Evolutionary conservation across 2,113 vertebrate genomes (phyloP), one percentile per base, ranked within the genome.

Genomic region (Phainopepla nitens): DNA sequence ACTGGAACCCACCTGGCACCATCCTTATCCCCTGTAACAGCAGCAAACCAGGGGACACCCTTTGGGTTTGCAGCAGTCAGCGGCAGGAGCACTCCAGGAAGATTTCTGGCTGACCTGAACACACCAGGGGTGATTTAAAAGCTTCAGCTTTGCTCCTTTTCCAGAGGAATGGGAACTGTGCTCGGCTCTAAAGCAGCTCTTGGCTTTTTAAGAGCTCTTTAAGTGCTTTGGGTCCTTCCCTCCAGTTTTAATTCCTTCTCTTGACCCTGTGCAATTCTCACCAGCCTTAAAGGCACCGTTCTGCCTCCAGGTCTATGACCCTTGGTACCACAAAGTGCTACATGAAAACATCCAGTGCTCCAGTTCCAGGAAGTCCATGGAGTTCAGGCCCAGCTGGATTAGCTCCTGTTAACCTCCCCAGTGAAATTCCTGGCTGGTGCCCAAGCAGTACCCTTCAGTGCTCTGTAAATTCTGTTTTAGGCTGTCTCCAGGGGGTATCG

Each of bases 201-300:
- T 10, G 13, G n/a, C 49, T 80, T 68, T 1, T 0, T 33, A n/a
- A 94, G 57, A 11, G n/a, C 49, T 80, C 71, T 1, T 0, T 33
- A n/a, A 94, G 57, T 49, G 18, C 54, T 47, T 69, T 61, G 87
- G 58, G 22, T 42, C 31, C 28, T 72, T 80, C n/a, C 11, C 39
- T 65, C 24, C 24, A 9, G 8, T 4, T 62, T 7, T 25, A 50
- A 45, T 35, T 68, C 65, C 35, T 36, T 14, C 36, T 49, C 31
- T 16, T 51, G n/a, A 28, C 64, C 24, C 39, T 1, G 18, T 15
- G 50, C n/a, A 61, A 2, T 56, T 47, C n/a, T 41, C 54, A 39
- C 2, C 44, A 39, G 14, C 58, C n/a, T 33, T 33, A 5, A 54
- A 72, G n/a, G 33, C 31, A 15, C 29, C 2, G 16, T 6, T 76